Percentiles rank a stretch among this genome's conserved stretches.
Conservation (phyloP, 2,797 vertebrate genomes). For the Momotus momota region DNA sequence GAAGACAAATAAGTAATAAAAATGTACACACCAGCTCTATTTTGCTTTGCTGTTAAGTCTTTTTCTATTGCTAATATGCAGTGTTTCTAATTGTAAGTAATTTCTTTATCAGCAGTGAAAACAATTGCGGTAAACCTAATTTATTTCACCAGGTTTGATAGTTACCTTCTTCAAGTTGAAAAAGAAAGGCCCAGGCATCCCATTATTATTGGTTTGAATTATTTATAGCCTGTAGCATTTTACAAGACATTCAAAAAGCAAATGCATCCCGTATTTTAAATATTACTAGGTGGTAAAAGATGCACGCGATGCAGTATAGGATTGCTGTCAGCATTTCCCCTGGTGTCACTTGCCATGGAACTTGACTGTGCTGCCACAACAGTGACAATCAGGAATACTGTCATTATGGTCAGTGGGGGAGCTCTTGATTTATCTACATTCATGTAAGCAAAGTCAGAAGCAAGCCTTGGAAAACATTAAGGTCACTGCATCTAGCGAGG, state of each 20-base stretch:
- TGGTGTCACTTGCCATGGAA: not conserved
- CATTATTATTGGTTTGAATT: conserved; percentile 49
- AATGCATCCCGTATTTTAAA: conserved; percentile 46
- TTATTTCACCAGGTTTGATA: not conserved
- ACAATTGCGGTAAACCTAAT: not conserved
- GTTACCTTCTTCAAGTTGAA: not conserved
- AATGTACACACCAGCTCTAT: not conserved
- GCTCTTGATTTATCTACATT: conserved; percentile 48
- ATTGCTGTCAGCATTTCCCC: conserved; percentile 13
- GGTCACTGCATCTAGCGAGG: conserved; percentile 9
- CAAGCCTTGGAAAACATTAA: conserved; percentile 9
- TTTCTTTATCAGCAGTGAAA: conserved; percentile 15
- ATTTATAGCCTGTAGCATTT: conserved; percentile 48
- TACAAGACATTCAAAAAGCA: conserved; percentile 34
- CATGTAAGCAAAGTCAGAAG: conserved; percentile 28
- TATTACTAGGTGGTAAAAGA: conserved; percentile 42
- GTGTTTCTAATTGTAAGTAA: not conserved
- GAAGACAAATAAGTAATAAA: not conserved
- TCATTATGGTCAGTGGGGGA: conserved; percentile 52
- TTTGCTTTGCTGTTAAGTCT: not conserved
- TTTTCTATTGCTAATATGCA: not conserved
- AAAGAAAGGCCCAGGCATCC: conserved; percentile 16
- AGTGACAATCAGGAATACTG: conserved; percentile 24
- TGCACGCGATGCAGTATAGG: not conserved
- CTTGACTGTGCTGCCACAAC: not conserved